Conservation (phyloP, 64 coral and sea anemone species). For the Actinia tenebrosa region DNA sequence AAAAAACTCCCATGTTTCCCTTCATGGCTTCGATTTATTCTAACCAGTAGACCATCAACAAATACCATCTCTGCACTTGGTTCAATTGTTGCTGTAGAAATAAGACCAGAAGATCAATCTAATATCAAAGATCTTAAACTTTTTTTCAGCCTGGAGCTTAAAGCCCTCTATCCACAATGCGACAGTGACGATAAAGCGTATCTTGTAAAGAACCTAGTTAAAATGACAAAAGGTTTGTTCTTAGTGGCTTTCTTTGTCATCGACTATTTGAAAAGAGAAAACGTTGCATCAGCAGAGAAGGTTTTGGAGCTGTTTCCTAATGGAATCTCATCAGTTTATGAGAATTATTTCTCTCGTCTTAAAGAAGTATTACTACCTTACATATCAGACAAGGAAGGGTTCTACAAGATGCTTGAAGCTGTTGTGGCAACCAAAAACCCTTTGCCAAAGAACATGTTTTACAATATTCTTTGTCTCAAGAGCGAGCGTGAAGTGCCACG, state of each 20-base stretch:
- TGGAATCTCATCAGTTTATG: not conserved
- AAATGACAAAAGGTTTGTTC: not conserved
- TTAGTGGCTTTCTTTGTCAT: not conserved
- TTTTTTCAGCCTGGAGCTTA: not conserved
- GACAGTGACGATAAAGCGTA: not conserved
- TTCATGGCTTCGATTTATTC: not conserved
- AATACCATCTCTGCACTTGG: not conserved
- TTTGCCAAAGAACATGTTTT: conserved; percentile 24
- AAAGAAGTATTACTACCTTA: not conserved
- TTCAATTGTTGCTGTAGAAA: not conserved
- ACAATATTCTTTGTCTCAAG: not conserved
- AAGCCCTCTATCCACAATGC: not conserved
- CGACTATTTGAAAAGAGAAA: not conserved
- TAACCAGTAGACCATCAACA: not conserved
- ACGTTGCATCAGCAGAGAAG: not conserved
- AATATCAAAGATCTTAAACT: not conserved
- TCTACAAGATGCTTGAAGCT: conserved; percentile 18
- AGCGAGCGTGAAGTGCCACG: not conserved
- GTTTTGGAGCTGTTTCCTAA: not conserved
- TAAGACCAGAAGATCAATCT: not conserved
- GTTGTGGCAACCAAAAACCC: conserved; percentile 23
- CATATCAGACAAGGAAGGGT: not conserved
- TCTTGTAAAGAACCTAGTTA: not conserved
- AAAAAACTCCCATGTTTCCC: not conserved
- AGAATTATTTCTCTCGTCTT: not conserved